Evolutionary conservation across 2,797 vertebrate species (phyloP).

Genomic region (Danionella dracula): DNA sequence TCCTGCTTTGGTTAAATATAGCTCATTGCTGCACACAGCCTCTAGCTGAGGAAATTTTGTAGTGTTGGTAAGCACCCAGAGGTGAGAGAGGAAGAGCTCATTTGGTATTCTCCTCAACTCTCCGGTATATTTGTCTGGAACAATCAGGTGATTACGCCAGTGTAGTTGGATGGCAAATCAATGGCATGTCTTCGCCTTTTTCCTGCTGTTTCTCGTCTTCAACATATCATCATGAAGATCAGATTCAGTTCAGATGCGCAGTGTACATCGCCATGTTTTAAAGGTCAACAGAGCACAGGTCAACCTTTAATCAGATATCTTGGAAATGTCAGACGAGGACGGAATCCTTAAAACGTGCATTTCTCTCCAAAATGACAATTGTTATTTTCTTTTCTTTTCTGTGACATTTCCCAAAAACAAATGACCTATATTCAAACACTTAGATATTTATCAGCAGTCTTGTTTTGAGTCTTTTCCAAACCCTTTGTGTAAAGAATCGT

Average conservation of each 20-base stretch:
- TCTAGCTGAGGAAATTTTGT: neutral
- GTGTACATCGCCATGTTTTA: constrained; percentile 12
- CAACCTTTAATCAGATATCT: constrained; percentile 19
- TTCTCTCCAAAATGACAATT: neutral
- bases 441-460: no score
- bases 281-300: constrained; percentile 28
- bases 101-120: constrained; percentile 30
- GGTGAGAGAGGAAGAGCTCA: constrained; percentile 8
- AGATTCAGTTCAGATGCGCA: constrained; percentile 21
- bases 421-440: no score
- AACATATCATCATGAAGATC: constrained; percentile 16
- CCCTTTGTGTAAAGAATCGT: no score
- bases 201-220: neutral
- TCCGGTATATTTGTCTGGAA: constrained; percentile 32
- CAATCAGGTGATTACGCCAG: constrained; percentile 37
- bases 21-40: neutral
- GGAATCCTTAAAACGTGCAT: neutral
- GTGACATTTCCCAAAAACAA: no score
- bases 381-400: no score
- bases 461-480: no score
- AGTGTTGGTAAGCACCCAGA: constrained; percentile 2
- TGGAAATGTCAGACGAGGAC: neutral
- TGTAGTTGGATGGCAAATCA: constrained; percentile 34
- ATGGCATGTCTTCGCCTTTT: constrained; percentile 23
- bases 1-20: constrained; percentile 17